phyloP scores from a whole-genome alignment of 2,888 invertebrate genomes.

The Agriopis marginaria region DNA sequence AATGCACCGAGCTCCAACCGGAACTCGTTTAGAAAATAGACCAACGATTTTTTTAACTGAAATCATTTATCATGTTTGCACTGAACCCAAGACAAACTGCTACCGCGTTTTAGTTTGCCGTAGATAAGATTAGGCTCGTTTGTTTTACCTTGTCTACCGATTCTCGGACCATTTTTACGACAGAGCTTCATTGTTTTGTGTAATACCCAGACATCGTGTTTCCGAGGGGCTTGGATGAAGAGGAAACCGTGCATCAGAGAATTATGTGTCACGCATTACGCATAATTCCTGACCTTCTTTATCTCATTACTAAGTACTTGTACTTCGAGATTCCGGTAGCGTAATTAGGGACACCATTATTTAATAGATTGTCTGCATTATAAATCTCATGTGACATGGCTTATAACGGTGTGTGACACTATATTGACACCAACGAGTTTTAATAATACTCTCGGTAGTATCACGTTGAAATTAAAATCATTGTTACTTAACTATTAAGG shows the following conservation, averaged over 20 bases:
- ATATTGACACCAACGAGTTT: slow-evolving; percentile 24
- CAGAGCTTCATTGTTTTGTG: slow-evolving; percentile 79
- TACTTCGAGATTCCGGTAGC: slow-evolving; percentile 20
- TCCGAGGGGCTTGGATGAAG: slow-evolving; percentile 62
- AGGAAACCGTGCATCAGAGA: slow-evolving; percentile 61
- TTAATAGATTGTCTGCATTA: slow-evolving; percentile 21
- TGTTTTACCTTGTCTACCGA: slow-evolving; percentile 83
- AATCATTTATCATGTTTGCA: slow-evolving; percentile 85
- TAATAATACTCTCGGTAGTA: slow-evolving; percentile 12
- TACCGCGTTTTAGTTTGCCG: slow-evolving; percentile 83
- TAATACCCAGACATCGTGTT: slow-evolving; percentile 66
- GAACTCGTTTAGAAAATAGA: slow-evolving; percentile 82
- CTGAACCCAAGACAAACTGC: slow-evolving; percentile 84
- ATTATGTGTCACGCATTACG: slow-evolving; percentile 30
- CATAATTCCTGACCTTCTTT: slow-evolving; percentile 24
- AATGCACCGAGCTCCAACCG: slow-evolving; percentile 78
- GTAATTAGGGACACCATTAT: slow-evolving; percentile 24
- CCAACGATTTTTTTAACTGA: slow-evolving; percentile 81
- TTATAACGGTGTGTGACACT: slow-evolving; percentile 31
- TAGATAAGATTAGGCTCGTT: slow-evolving; percentile 83
- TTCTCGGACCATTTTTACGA: slow-evolving; percentile 79
- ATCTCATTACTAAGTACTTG: background rate
- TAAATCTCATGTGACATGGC: slow-evolving; percentile 21
- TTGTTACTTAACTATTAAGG: background rate
- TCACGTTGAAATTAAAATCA: slow-evolving; percentile 5